Evolutionary conservation across 2,113 vertebrate species (phyloP).

Genomic region (Ciconia maguari): DNA sequence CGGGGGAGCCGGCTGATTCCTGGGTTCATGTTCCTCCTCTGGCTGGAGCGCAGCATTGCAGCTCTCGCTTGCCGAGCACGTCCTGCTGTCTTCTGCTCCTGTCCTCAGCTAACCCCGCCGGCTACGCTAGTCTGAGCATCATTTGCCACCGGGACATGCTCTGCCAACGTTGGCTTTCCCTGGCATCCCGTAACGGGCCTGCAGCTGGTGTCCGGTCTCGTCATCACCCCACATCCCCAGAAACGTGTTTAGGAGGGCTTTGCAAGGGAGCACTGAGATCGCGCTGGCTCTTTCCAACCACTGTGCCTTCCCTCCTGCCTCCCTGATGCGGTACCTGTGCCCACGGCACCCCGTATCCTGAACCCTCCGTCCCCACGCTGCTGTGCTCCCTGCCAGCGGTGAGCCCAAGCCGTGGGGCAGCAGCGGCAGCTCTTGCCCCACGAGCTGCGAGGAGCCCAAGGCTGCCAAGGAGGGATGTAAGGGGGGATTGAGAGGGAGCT

Average conservation of each 20-base stretch:
- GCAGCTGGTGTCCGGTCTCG: neutral
- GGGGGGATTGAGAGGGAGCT: neutral
- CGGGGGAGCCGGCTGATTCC: neutral
- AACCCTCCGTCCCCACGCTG: accelerated
- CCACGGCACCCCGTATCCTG: neutral
- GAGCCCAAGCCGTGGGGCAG: neutral
- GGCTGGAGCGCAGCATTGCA: conserved; percentile 55
- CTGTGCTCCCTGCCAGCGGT: accelerated
- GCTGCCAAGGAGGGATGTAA: neutral
- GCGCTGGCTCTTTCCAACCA: neutral
- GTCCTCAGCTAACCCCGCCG: conserved; percentile 42
- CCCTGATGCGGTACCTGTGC: accelerated
- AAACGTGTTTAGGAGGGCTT: neutral
- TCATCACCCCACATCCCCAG: neutral
- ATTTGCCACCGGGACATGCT: neutral
- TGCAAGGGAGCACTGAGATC: accelerated
- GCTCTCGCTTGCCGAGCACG: conserved; percentile 15
- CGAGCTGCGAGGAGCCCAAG: neutral
- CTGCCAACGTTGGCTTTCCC: neutral
- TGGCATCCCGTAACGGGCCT: neutral
- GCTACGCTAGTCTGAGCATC: neutral
- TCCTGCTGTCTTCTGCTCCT: neutral
- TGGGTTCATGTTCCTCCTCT: conserved; percentile 41
- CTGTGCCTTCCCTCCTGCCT: neutral
- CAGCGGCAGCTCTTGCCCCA: neutral